phyloP scores from a whole-genome alignment of 1,140 invertebrate genomes.

The Drosophila mojavensis region DNA sequence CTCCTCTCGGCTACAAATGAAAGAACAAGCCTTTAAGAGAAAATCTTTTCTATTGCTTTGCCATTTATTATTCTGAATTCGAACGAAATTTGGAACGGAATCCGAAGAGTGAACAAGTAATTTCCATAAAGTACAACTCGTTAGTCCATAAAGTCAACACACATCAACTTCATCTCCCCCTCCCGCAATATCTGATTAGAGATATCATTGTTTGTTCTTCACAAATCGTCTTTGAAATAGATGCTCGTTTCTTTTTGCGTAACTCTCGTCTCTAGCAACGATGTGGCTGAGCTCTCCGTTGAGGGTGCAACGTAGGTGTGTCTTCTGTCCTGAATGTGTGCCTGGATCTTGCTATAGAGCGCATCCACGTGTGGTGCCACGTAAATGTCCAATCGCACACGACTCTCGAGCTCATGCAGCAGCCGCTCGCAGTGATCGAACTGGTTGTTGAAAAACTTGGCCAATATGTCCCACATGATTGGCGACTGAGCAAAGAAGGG shows the following conservation, averaged over 20 bases:
- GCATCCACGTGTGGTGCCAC: slow-evolving; percentile 60
- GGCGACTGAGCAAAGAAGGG: slow-evolving; percentile 50
- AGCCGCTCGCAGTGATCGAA: slow-evolving; percentile 19
- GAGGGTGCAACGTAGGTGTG: too few species aligned
- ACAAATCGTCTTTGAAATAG: background rate
- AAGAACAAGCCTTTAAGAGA: background rate
- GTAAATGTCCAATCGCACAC: slow-evolving; percentile 58
- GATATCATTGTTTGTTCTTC: background rate
- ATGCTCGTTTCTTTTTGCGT: background rate
- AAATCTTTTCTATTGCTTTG: too few species aligned
- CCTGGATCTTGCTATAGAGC: slow-evolving; percentile 45
- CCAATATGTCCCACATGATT: slow-evolving; percentile 40
- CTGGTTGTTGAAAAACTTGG: slow-evolving; percentile 32
- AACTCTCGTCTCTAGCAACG: background rate
- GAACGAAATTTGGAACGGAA: background rate
- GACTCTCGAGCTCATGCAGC: slow-evolving; percentile 42
- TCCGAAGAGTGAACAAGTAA: background rate
- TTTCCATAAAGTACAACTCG: background rate
- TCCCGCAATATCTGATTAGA: too few species aligned
- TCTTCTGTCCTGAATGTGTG: slow-evolving; percentile 19
- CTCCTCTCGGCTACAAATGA: background rate
- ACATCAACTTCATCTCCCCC: too few species aligned
- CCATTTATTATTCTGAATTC: background rate
- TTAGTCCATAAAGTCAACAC: too few species aligned
- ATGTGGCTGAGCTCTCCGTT: background rate